Base-by-base conservation (phyloP, 35 echinoderm and acorn worm species). In the Patiria miniata region DNA sequence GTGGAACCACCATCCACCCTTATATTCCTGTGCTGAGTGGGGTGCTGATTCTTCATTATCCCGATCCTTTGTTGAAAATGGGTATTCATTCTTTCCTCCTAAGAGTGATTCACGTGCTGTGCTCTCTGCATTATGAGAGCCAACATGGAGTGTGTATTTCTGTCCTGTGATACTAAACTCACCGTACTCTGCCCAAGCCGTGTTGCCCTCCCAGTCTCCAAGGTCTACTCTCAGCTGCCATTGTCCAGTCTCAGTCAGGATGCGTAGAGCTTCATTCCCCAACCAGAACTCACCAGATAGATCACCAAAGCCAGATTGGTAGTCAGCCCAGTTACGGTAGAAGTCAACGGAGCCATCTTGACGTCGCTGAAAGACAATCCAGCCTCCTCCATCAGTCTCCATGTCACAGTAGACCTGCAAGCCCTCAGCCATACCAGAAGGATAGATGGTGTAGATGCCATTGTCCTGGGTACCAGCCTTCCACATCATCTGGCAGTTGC, bases 291-390 rank as follows among this genome's bases (percentile, higher is more conserved):
- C 87, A 52, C 51, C 79, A 36, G 30, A 78, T 39, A 50, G 9
- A 51, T 56, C 39, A 7, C 87, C 87, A 79, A 89, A 89, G 3
- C 87, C 87, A 18, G 29, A 36, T 82, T 81, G 44, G 79, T 89
- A 89, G 32, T 28, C 44, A 22, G 47, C 73, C 87, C 87, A 89
- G 38, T 55, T 39, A 57, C 87, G 78, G 50, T 89, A 39, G 21
- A 89, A 89, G 51, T 58, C 59, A 17, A 81, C 79, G 1, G 87
- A 78, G 36, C 87, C 87, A 47, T 89, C 87, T 52, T 80, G 33
- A 23, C 87, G 78, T 17, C 87, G 39, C 58, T 89, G 87, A 33
- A 81, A 81, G 6, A 89, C 87, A 3, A 39, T 89, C 85, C 85
- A 87, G 50, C 85, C 85, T 54, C 68, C 68, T 52, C 69, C 69